phyloP scores from a whole-genome alignment of 2,113 vertebrate genomes.

The Ginglymostoma cirratum region DNA sequence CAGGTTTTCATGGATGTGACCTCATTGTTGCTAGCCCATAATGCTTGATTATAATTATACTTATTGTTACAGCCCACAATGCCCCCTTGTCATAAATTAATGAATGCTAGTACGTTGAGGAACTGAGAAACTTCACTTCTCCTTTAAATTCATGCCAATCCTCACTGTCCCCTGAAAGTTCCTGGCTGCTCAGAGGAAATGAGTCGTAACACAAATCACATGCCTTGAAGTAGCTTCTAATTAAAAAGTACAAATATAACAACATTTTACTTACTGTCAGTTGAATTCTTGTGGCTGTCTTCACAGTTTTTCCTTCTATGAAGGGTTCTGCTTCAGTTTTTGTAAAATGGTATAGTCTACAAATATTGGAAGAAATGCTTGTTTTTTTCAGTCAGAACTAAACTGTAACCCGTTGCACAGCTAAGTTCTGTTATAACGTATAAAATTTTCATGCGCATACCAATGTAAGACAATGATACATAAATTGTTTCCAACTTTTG shows the following conservation, averaged over 20 bases:
- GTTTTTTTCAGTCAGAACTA: neutral
- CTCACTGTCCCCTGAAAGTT: neutral
- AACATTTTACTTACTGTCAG: neutral
- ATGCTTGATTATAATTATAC: too few species aligned
- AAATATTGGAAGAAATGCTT: neutral
- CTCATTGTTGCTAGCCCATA: neutral
- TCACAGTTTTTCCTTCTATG: constrained; percentile 10
- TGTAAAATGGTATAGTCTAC: constrained; percentile 15
- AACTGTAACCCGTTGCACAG: neutral
- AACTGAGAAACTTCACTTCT: neutral
- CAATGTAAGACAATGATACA: neutral
- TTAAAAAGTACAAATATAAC: neutral
- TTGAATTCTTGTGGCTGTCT: constrained; percentile 19
- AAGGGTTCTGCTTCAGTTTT: constrained; percentile 33
- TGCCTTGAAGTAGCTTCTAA: neutral
- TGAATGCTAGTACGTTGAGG: neutral
- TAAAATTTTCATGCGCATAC: neutral
- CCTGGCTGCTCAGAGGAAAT: neutral
- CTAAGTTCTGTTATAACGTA: neutral
- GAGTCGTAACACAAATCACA: neutral
- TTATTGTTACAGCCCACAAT: neutral
- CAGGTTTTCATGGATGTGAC: neutral
- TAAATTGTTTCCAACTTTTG: too few species aligned
- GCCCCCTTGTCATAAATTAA: neutral
- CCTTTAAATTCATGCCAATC: neutral